Evolutionary conservation across 2,888 invertebrate genomes (phyloP).

Genomic region (Ophion obscuratus): DNA sequence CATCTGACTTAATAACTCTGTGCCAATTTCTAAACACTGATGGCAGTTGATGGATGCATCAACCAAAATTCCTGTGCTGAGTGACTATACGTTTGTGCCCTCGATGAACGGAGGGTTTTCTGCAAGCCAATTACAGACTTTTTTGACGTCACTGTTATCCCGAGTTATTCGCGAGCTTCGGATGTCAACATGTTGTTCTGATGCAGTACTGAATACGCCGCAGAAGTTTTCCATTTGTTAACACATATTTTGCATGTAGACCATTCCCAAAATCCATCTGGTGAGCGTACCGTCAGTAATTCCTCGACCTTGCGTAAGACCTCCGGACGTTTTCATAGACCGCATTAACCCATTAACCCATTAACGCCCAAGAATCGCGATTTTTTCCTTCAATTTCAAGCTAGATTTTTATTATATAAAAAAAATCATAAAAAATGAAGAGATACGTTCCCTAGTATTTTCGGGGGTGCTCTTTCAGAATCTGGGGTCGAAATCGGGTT

Average conservation of each 20-base stretch:
- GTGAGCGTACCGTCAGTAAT: conserved; percentile 40
- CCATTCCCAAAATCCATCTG: conserved; percentile 41
- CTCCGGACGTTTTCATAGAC: conserved; percentile 36
- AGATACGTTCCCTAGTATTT: too few species aligned
- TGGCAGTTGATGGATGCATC: conserved; percentile 35
- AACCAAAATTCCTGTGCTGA: conserved; percentile 24
- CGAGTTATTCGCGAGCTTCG: conserved; percentile 47
- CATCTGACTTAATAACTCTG: neutral
- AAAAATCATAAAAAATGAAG: too few species aligned
- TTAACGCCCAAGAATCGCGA: too few species aligned
- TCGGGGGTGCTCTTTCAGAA: too few species aligned
- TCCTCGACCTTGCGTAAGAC: conserved; percentile 39
- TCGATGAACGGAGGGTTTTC: conserved; percentile 13
- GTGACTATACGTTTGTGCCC: neutral
- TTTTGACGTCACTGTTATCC: conserved; percentile 57
- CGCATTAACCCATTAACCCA: too few species aligned
- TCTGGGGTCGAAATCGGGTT: too few species aligned
- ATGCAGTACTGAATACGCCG: conserved; percentile 29
- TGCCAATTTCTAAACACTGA: conserved; percentile 23
- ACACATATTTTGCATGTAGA: conserved; percentile 54
- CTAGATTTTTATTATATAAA: too few species aligned
- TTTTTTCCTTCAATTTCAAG: too few species aligned
- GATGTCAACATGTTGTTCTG: conserved; percentile 56
- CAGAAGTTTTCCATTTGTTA: conserved; percentile 48
- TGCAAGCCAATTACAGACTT: conserved; percentile 55